phyloP scores from a whole-genome alignment of 92 coral and sea anemone species.

The Pocillopora grandis region DNA sequence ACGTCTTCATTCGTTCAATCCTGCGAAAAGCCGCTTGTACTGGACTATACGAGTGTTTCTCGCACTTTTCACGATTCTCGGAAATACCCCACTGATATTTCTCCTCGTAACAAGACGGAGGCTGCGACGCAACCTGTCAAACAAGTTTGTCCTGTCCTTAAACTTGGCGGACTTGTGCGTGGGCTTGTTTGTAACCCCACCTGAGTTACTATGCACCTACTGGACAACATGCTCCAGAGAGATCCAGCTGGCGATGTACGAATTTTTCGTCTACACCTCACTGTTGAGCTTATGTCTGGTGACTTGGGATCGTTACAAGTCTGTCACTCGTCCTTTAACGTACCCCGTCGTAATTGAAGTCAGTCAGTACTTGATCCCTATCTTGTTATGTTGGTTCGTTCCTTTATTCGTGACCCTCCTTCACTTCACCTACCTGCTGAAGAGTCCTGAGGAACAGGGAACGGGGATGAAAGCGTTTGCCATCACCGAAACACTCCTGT shows the following conservation, averaged over 20 bases:
- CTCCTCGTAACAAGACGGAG: slow-evolving; percentile 32
- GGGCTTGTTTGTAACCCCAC: slow-evolving; percentile 40
- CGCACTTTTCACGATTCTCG: slow-evolving; percentile 26
- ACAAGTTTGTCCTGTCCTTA: slow-evolving; percentile 45
- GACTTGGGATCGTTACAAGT: slow-evolving; percentile 48
- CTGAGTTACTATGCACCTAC: slow-evolving; percentile 34
- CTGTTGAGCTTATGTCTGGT: slow-evolving; percentile 33
- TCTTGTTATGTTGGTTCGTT: slow-evolving; percentile 18
- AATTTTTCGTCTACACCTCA: slow-evolving; percentile 45
- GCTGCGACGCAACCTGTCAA: slow-evolving; percentile 39
- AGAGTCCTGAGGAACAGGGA: not conserved
- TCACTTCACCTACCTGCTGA: slow-evolving; percentile 41
- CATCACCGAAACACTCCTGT: slow-evolving; percentile 16
- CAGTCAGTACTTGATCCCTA: slow-evolving; percentile 24
- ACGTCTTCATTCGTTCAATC: slow-evolving; percentile 10
- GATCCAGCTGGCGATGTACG: slow-evolving; percentile 40
- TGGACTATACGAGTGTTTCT: slow-evolving; percentile 42
- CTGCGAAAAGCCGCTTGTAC: slow-evolving; percentile 30
- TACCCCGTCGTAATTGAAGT: slow-evolving; percentile 29
- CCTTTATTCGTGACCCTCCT: slow-evolving; percentile 33
- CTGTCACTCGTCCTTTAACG: slow-evolving; percentile 40
- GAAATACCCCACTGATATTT: slow-evolving; percentile 28
- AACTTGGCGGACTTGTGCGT: slow-evolving; percentile 38
- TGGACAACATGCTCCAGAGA: slow-evolving; percentile 21
- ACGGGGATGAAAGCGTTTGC: slow-evolving; percentile 32